Base-by-base conservation (phyloP, 2,888 invertebrate species). In the Cryptocheilus praepositus region DNA sequence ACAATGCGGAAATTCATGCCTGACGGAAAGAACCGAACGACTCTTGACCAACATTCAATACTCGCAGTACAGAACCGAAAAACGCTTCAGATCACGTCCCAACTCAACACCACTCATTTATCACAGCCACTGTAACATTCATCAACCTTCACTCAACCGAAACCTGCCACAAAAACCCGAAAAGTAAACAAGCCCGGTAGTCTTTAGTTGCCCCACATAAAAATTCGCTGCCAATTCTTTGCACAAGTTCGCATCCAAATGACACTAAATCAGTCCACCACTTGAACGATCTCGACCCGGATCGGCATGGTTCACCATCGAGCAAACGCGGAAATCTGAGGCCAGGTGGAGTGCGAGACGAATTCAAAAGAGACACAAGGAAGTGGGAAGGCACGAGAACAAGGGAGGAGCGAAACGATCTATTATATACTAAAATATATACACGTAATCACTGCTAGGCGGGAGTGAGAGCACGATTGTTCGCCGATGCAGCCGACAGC, bases 401-500 rank as follows among this genome's bases (percentile, higher is more conserved):
- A 11, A 36, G 36, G 36, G 8, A 36, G 7, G 36, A 36, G 36
- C 8, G 36, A 11, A 36, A 36, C 13, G 36, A 36, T 36, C 36
- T 36, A 36, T 36, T 36, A 36, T 36, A 36, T 36, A 36, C 11
- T 36, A 36, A 8, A 36, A 36, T 36, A 36, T 36, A 36, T 36
- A 36, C 36, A 36, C 36, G 36, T 36, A 36, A 36, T 36, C 36
- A 36, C 36, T 36, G 36, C 3, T 36, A 36, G 36, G 5, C 62
- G 44, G 49, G 58, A 44, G 36, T 25, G 53, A 54, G 36, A 54
- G 11, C 70, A 62, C 75, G 71, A 63, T 64, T 74, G 68, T 73
- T 70, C 76, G 51, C 58, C 66, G 74, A 76, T 81, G 80, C 80
- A 78, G 80, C 77, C 82, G 76, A 77, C 78, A 77, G 79, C 76